Percentiles rank a stretch among this genome's conserved stretches.
phyloP scores from a whole-genome alignment of 2,113 vertebrate genomes.

The Tachycineta bicolor region DNA sequence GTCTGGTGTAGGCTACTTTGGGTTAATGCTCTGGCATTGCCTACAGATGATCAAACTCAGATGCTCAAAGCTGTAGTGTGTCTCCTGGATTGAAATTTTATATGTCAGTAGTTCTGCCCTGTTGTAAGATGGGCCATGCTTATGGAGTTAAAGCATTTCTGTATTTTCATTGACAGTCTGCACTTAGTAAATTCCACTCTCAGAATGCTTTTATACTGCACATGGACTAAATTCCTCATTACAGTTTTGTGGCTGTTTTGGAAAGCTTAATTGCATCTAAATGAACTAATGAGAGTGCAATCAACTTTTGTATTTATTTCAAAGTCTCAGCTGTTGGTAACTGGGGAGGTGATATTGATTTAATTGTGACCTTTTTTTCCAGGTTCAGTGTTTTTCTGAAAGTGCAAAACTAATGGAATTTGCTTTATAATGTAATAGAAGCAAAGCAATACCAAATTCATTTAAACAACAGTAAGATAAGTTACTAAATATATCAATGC shows the following conservation, averaged over 20 bases:
- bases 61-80: neutral
- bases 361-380: neutral
- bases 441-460: neutral
- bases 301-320: neutral
- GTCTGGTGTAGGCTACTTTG: neutral
- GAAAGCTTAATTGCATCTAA: neutral
- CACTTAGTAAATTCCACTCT: neutral
- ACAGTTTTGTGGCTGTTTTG: neutral
- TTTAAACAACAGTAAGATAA: neutral
- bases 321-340: neutral
- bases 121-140: accelerated
- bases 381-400: neutral
- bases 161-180: neutral
- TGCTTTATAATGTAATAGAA: neutral
- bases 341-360: neutral
- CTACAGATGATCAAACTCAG: neutral
- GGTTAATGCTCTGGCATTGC: neutral
- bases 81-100: neutral
- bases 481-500: accelerated
- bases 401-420: neutral
- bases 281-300: neutral
- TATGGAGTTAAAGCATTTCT: neutral
- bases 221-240: neutral
- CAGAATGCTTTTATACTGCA: neutral
- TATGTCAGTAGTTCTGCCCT: neutral